Evolutionary conservation across 2,113 vertebrate genomes (phyloP), one percentile per base, ranked within the genome.

Genomic region (Asarcornis scutulata): DNA sequence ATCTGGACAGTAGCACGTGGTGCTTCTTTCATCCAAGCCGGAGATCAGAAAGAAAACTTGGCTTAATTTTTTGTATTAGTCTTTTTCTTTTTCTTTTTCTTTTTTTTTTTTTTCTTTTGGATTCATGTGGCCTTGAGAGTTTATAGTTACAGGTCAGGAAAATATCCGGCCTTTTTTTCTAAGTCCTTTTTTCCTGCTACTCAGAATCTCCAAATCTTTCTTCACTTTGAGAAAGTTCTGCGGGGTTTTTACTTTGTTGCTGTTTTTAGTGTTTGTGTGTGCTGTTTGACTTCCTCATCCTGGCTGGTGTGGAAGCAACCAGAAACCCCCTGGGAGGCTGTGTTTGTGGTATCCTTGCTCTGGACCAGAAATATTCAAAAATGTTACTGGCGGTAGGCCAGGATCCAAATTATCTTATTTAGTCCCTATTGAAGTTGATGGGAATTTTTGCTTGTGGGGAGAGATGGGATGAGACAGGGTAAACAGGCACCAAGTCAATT

Each of bases 281-380:
- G 38, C 76, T 76, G 40, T 55, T 93, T 31, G 38, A 48, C 26
- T 94, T 93, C 93, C 73, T 89, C 32, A 75, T 94, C 88, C 95
- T 81, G 25, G 2, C 72, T 81, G 83, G 10, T 2, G 22, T 80
- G 83, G 82, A 71, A 76, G 88, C 79, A 40, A 29, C 36, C 72
- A 77, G 75, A 67, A 95, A 62, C 82, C 85, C 59, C 79, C 18
- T 3, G 88, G 91, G 93, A 96, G 84, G 10, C n/a, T 88, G 69
- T 63, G 18, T 62, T 91, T n/a, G 12, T 83, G 79, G 74, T 60
- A 36, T 75, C 89, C 90, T 83, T 88, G 23, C 84, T 74, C 71
- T 83, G 79, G 75, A 96, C 50, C 82, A 94, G 89, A 78, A 91
- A 56, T 52, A 25, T 40, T 95, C 64, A 18, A 73, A 93, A 88